Base-by-base conservation (phyloP, 2,888 invertebrate genomes). In the Leptura quadrifasciata region DNA sequence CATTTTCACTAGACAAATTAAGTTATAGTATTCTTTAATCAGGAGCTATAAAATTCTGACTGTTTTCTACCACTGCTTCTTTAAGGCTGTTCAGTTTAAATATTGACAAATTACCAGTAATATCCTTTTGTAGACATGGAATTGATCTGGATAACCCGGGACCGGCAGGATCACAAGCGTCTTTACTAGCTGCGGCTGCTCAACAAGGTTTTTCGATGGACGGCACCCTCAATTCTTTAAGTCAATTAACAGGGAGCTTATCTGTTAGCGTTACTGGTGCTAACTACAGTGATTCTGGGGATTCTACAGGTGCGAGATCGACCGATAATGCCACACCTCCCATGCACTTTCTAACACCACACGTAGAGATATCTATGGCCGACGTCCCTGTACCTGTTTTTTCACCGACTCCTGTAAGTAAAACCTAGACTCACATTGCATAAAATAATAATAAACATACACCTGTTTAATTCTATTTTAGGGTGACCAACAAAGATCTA, bases 131-230 rank as follows among this genome's bases (percentile, higher is more conserved):
- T 88, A 95, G 96, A 86, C 97, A 97, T 88, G 96, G 96, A 75
- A 96, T 97, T 83, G 96, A 97, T 88, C 90, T 97, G 87, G 97
- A 97, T 87, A 96, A 96, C 89, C 96, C 96, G 3, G 95, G 96
- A 70, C 95, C 96, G 31, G 93, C 94, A 75, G 95, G 94, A 84
- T 94, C 94, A 86, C 94, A 95, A 68, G 94, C 95, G 71, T 94
- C 95, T 47, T 89, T 96, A 71, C 90, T 95, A 81, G 95, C 94
- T 67, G 90, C 90, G 1, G 89, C 88, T 58, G 92, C 92, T 6
- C 90, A 92, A 47, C 92, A 89, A 77, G 88, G 88, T 2, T 89
- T 89, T 76, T 86, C 87, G 6, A 83, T 90, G 79, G 89, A 90
- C 76, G 86, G 91, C 69, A 85, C 88, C 9, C 87, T 93, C n/a